phyloP scores from a whole-genome alignment of 2,797 vertebrate genomes.

The Harpagifer antarcticus region DNA sequence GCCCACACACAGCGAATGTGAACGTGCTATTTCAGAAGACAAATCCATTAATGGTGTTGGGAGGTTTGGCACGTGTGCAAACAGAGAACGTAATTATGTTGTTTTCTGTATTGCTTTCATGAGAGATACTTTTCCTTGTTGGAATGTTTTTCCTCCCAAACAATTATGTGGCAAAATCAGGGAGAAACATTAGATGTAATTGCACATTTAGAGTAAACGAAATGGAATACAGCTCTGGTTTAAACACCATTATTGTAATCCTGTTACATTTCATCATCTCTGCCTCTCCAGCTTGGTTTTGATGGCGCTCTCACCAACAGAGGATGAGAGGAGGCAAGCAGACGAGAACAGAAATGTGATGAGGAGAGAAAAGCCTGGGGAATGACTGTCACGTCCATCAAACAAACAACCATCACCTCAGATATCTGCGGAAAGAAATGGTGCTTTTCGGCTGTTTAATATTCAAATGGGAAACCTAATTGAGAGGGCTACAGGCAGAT shows the following conservation, averaged over 20 bases:
- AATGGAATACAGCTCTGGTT: slow-evolving; percentile 36
- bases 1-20: slow-evolving; percentile 37
- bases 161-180: slow-evolving; percentile 19
- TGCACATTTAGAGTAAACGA: slow-evolving; percentile 33
- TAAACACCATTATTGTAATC: slow-evolving; percentile 64
- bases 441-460: slow-evolving; percentile 46
- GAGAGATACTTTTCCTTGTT: neutral
- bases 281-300: slow-evolving; percentile 50
- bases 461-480: slow-evolving; percentile 36
- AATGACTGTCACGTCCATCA: slow-evolving; percentile 39
- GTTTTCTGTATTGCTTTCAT: slow-evolving; percentile 14
- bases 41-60: slow-evolving; percentile 48
- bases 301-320: slow-evolving; percentile 57
- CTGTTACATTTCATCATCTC: slow-evolving; percentile 48
- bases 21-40: slow-evolving; percentile 50
- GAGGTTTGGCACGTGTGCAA: slow-evolving; percentile 16
- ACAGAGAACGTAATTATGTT: slow-evolving; percentile 6
- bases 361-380: slow-evolving; percentile 28
- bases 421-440: slow-evolving; percentile 42
- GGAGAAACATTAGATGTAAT: slow-evolving; percentile 6
- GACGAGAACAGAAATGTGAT: slow-evolving; percentile 32
- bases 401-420: slow-evolving; percentile 42
- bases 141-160: neutral
- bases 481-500: slow-evolving; percentile 25
- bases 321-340: slow-evolving; percentile 40